Percentiles rank a stretch among this genome's conserved stretches.
These are phyloP conservation scores for Gonioctena quinquepunctata DNA, from an alignment of 1,140 invertebrate genomes.

Conservation along the genomic window DNA sequence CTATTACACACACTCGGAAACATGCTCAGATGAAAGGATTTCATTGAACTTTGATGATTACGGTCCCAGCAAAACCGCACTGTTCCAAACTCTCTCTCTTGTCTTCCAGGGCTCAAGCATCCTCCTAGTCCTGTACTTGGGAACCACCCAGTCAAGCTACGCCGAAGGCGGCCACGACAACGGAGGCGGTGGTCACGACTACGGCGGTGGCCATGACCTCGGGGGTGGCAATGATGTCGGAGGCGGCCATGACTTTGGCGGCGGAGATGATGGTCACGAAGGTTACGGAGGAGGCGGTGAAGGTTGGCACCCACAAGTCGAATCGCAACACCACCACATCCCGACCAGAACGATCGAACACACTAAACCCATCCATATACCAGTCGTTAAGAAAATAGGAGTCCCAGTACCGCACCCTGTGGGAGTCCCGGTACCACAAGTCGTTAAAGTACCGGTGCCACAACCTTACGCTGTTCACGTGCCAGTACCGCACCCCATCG, in stretches of 20 bases:
- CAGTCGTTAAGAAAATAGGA: constrained; percentile 75
- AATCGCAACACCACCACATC: constrained; percentile 51
- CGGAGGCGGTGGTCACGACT: constrained; percentile 32
- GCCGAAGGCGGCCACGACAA: constrained; percentile 46
- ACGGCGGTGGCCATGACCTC: constrained; percentile 26
- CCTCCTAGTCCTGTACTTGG: constrained; percentile 38
- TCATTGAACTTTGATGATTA: too few species aligned
- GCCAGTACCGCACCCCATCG: constrained; percentile 71
- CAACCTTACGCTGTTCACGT: constrained; percentile 75
- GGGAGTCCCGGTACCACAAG: constrained; percentile 72
- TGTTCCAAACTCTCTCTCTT: background rate
- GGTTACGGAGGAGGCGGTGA: constrained; percentile 39
- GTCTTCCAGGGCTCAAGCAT: constrained; percentile 36
- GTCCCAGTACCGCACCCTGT: constrained; percentile 76
- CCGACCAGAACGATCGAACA: constrained; percentile 64
- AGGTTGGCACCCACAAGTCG: constrained; percentile 25
- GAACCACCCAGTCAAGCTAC: constrained; percentile 36
- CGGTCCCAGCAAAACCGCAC: too few species aligned
- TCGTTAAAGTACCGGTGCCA: constrained; percentile 74
- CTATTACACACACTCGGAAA: background rate
- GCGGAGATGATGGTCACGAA: constrained; percentile 34
- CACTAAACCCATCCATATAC: constrained; percentile 71
- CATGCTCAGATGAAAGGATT: background rate
- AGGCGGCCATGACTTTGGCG: constrained; percentile 24
- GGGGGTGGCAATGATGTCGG: constrained; percentile 25